Conservation (phyloP, 2,113 vertebrate genomes). For the Spea bombifrons region DNA sequence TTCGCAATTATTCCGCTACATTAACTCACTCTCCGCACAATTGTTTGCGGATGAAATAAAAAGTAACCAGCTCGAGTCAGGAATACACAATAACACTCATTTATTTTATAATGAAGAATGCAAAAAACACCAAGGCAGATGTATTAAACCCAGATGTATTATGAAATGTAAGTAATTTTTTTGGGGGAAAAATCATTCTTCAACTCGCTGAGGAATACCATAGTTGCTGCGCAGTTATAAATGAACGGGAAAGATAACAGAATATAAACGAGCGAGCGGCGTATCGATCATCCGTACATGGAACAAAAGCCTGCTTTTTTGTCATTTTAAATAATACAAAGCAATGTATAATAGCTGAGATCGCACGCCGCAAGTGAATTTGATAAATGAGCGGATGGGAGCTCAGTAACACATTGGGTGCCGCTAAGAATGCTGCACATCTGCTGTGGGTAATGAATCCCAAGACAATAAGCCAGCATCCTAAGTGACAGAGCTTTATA, state of each 20-base stretch:
- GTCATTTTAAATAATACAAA: neutral
- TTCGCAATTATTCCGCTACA: conserved; percentile 43
- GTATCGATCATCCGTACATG: conserved; percentile 21
- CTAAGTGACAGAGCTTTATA: too few relatives aligned
- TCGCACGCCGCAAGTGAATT: neutral
- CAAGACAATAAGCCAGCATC: too few relatives aligned
- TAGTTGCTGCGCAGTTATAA: conserved; percentile 18
- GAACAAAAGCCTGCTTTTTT: neutral
- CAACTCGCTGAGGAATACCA: conserved; percentile 12
- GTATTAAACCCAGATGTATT: neutral
- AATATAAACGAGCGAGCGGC: neutral
- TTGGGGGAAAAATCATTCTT: conserved; percentile 17
- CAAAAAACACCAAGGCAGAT: conserved; percentile 25
- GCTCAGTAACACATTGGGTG: too few relatives aligned
- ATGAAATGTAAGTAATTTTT: conserved; percentile 34
- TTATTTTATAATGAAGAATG: conserved; percentile 39
- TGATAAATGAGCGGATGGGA: neutral
- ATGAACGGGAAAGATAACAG: conserved; percentile 21
- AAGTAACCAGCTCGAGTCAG: neutral
- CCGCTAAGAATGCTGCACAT: too few relatives aligned
- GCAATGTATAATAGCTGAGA: neutral
- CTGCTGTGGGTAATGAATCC: too few relatives aligned
- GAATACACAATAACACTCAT: conserved; percentile 33
- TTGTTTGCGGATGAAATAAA: conserved; percentile 29
- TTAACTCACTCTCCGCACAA: conserved; percentile 40